Conservation (phyloP, 2,113 vertebrate genomes). For the Lipotes vexillifer region DNA sequence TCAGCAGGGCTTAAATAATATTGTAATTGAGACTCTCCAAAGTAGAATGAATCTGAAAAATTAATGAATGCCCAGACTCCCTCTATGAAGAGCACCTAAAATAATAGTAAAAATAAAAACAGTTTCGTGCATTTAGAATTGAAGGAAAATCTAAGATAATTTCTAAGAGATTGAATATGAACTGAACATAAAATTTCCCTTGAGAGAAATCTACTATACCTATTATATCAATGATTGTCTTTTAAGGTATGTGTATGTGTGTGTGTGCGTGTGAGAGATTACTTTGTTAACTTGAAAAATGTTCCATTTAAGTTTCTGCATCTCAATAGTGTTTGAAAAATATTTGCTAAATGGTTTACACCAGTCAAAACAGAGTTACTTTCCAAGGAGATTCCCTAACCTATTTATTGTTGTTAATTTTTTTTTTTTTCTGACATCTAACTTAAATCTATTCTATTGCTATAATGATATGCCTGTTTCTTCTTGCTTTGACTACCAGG, state of each 20-base stretch:
- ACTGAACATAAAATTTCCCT: not conserved
- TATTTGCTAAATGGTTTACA: not conserved
- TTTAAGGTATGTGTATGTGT: not conserved
- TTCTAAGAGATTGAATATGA: not conserved
- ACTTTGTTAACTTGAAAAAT: not conserved
- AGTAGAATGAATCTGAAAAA: not conserved
- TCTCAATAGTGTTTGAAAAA: not conserved
- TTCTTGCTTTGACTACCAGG: not conserved
- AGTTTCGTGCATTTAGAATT: not conserved
- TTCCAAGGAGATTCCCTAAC: not conserved
- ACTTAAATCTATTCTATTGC: not conserved
- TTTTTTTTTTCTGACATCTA: not conserved
- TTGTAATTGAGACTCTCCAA: not conserved
- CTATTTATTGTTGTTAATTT: not conserved
- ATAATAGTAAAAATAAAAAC: not conserved
- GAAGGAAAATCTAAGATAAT: not conserved
- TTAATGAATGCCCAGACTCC: not conserved
- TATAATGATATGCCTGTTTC: not conserved
- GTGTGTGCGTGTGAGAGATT: not conserved
- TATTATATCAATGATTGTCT: not conserved
- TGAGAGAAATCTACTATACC: not conserved
- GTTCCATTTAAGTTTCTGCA: not conserved
- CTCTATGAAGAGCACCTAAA: not conserved
- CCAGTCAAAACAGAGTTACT: not conserved
- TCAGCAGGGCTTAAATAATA: not conserved